These are phyloP conservation scores for Acomys russatus DNA, from an alignment of 2,797 vertebrate genomes.

Conservation along the genomic window DNA sequence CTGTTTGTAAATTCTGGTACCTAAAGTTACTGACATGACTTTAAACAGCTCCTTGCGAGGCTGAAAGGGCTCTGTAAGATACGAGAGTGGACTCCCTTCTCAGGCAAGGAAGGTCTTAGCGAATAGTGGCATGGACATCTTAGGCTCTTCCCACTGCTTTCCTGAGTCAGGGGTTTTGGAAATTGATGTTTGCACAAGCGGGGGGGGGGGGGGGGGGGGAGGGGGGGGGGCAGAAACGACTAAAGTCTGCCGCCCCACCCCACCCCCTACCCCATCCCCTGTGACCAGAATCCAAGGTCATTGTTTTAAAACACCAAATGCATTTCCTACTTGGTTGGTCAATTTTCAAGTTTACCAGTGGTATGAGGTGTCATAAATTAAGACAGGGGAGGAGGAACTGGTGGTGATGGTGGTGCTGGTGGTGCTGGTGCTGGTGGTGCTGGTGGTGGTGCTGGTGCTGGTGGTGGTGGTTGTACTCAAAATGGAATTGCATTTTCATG, in stretches of 20 bases:
- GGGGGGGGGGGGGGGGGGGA: background rate
- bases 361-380: slow-evolving; percentile 61
- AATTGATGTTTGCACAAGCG: background rate
- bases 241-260: background rate
- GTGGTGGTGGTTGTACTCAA: slow-evolving; percentile 35
- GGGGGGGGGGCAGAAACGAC: background rate
- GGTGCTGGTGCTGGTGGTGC: too few species aligned
- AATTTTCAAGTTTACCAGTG: slow-evolving; percentile 51
- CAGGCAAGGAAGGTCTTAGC: background rate
- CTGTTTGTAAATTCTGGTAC: background rate
- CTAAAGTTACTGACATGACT: background rate
- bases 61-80: background rate
- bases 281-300: background rate
- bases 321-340: slow-evolving; percentile 37
- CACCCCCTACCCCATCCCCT: background rate
- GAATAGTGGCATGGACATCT: background rate
- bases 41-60: background rate
- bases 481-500: slow-evolving; percentile 84
- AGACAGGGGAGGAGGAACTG: too few species aligned
- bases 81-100: background rate
- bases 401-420: too few species aligned
- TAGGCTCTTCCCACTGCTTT: background rate
- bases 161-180: slow-evolving; percentile 28
- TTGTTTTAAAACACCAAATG: background rate
- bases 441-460: too few species aligned